Conservation (phyloP, 2,113 vertebrate genomes). For the Prinia subflava region DNA sequence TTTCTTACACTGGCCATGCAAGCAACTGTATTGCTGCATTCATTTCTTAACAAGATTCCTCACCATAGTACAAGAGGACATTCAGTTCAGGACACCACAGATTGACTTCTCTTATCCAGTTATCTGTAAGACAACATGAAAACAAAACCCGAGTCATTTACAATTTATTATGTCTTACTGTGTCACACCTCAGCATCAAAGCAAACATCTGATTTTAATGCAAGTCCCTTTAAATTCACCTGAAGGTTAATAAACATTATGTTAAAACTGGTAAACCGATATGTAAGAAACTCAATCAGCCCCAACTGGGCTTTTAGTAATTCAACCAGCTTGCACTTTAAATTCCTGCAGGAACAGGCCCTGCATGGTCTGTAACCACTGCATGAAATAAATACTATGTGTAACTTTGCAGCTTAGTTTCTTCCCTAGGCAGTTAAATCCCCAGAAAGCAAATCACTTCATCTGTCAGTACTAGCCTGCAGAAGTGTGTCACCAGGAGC, state of each 20-base stretch:
- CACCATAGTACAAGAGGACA: constrained; percentile 90
- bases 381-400: background rate
- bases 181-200: background rate
- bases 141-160: background rate
- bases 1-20: background rate
- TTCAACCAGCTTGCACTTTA: background rate
- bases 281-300: background rate
- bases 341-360: background rate
- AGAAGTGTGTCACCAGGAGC: background rate
- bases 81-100: constrained; percentile 90
- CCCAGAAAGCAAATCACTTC: background rate
- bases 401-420: background rate
- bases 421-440: background rate
- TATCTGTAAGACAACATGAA: constrained; percentile 78
- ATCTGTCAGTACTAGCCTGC: background rate
- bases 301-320: background rate
- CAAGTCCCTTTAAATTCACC: background rate
- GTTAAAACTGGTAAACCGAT: background rate
- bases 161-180: background rate
- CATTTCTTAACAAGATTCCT: constrained; percentile 1
- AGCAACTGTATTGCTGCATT: background rate
- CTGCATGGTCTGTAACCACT: fast-evolving
- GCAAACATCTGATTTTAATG: background rate
- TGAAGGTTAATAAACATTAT: background rate
- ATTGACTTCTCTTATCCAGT: constrained; percentile 93